Evolutionary conservation across 1,140 invertebrate genomes (phyloP).

Genomic region (Diuraphis noxia): DNA sequence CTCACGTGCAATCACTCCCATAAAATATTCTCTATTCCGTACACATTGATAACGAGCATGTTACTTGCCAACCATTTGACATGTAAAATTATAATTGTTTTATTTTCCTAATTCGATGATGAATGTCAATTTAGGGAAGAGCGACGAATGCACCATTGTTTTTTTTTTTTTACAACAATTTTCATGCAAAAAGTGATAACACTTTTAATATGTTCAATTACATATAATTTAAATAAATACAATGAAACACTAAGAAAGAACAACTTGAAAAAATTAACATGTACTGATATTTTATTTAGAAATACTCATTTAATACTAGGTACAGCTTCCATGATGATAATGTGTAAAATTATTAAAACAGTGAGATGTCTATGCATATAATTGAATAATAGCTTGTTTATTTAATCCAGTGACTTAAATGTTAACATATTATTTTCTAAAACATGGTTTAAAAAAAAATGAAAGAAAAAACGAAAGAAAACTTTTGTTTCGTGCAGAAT

Average conservation of each 20-base stretch:
- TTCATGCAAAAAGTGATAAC: not conserved
- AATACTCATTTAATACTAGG: no score
- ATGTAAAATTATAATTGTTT: slow-evolving; percentile 4
- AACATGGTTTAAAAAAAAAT: not conserved
- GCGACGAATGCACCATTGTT: not conserved
- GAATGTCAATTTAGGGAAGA: not conserved
- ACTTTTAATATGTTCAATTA: not conserved
- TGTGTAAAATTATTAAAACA: not conserved
- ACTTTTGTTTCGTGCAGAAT: not conserved
- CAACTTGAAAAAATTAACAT: not conserved
- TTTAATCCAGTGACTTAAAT: not conserved
- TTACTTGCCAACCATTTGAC: slow-evolving; percentile 42
- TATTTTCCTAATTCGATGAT: not conserved
- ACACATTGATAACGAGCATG: slow-evolving; percentile 25
- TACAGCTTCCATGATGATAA: no score
- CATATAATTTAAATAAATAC: not conserved
- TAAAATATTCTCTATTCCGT: slow-evolving; percentile 10
- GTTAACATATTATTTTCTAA: not conserved
- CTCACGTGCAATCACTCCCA: not conserved
- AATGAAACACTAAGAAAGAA: not conserved
- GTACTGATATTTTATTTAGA: not conserved
- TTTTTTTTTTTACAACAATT: not conserved
- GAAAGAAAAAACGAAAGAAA: slow-evolving; percentile 14
- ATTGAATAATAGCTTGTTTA: not conserved
- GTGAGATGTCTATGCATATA: not conserved